Evolutionary conservation across 1,140 invertebrate species (phyloP).

Genomic region (Aphelenchoides fujianensis): DNA sequence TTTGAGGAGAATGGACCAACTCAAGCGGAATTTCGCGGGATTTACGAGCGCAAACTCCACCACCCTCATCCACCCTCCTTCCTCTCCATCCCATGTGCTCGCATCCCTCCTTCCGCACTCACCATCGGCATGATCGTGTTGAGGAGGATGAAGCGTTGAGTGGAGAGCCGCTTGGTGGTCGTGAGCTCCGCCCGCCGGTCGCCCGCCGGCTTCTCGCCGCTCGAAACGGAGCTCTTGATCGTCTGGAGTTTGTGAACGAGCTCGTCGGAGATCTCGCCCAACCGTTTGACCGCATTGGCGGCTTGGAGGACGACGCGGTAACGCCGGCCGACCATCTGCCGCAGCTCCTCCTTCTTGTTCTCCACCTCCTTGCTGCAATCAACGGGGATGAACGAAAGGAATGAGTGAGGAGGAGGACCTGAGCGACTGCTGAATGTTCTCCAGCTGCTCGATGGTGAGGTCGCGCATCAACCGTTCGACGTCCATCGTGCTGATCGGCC

Average conservation of each 20-base stretch:
- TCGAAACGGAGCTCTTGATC: slow-evolving; percentile 4
- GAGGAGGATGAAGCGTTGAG: slow-evolving; percentile 24
- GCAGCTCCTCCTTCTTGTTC: slow-evolving; percentile 66
- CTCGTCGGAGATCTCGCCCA: slow-evolving; percentile 39
- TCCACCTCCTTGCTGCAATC: slow-evolving; percentile 55
- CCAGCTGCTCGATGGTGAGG: slow-evolving; percentile 57
- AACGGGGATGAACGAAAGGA: background rate
- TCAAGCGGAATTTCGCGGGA: no score
- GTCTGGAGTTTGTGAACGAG: slow-evolving; percentile 19
- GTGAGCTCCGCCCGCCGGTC: background rate
- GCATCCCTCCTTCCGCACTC: background rate
- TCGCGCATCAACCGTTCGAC: slow-evolving; percentile 58
- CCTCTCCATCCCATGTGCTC: no score
- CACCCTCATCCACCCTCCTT: no score
- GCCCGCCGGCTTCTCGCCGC: background rate
- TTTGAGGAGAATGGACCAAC: no score
- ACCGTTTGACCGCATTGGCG: slow-evolving; percentile 56
- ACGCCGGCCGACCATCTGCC: slow-evolving; percentile 63
- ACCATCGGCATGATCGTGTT: slow-evolving; percentile 34
- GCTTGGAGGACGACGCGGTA: slow-evolving; percentile 63
- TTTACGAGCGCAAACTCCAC: no score
- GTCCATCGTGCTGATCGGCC: no score
- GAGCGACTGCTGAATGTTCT: slow-evolving; percentile 46
- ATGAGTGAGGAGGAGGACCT: slow-evolving; percentile 26
- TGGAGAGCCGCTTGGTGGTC: background rate